Evolutionary conservation across 2,797 vertebrate genomes (phyloP), one percentile per base, ranked within the genome.

Genomic region (Triplophysa yarkandensis): DNA sequence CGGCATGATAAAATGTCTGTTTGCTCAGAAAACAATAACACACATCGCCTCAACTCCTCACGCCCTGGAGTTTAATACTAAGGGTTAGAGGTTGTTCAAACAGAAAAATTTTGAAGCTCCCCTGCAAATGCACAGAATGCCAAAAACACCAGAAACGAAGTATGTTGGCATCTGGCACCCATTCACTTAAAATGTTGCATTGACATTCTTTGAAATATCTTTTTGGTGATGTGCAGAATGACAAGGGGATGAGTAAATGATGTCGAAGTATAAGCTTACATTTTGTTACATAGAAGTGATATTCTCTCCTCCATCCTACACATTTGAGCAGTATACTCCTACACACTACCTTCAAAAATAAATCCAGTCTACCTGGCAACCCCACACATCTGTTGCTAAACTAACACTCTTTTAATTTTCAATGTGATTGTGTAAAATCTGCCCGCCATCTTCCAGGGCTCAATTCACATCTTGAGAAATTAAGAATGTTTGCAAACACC

Each of bases 391-490:
- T 55, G 16, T 19, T 30, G 13, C 30, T 17, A 36, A 14, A 39
- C 36, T 39, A 11, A 39, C 7, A 46, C 13, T 34, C 1, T 48
- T 65, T 48, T 7, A 21, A 66, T 32, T 23, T 14, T 46, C 17
- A 2, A 46, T 23, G 34, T 30, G 17, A 30, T 1, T 19, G 11
- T 23, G 27, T 21, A 23, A 50, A 43, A 34, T 1, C 8, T 4
- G 28, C 28, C 13, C 1, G 1, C 23, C 21, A 25, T 30, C 48
- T 68, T 54, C 1, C 9, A 17, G 4, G 9, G 48, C 13, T 54
- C 52, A 13, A 54, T 39, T 55, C 34, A 39, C 23, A 55, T 36
- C 23, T 54, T 68, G 9, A 68, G 48, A 68, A 48, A 39, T 41
- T 16, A 55, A 39, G 27, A 41, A 8, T 14, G 6, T 28, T 68